A percentile compares a stretch with the other conserved stretches of the same genome.
phyloP scores from a whole-genome alignment of 2,888 invertebrate genomes.

The Drosophila mercatorum region DNA sequence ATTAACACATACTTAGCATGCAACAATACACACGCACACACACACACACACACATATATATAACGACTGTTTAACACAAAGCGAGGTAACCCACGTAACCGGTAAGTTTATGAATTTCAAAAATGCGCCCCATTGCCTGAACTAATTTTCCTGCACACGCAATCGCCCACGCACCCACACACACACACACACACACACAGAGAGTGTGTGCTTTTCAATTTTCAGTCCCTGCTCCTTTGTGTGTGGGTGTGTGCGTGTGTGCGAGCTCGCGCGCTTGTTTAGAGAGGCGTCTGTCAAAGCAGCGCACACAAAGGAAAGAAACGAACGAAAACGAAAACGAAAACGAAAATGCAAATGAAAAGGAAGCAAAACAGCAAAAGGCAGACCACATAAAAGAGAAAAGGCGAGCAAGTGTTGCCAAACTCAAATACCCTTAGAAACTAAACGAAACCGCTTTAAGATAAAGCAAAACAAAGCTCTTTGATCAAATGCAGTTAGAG shows the following conservation, averaged over 20 bases:
- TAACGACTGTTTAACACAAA: constrained; percentile 9
- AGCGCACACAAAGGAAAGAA: constrained; percentile 16
- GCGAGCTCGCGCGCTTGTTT: constrained; percentile 38
- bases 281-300: constrained; percentile 51
- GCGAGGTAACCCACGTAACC: constrained; percentile 42
- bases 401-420: not conserved
- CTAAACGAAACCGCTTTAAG: not conserved
- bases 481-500: not conserved
- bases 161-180: constrained; percentile 33
- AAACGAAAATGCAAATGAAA: constrained; percentile 3
- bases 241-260: constrained; percentile 13
- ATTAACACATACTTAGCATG: constrained; percentile 72
- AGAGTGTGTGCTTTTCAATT: constrained; percentile 44
- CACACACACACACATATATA: constrained; percentile 3
- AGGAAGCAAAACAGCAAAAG: constrained; percentile 7
- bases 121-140: constrained; percentile 67
- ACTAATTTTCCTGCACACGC: constrained; percentile 70
- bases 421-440: constrained; percentile 25
- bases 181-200: constrained; percentile 2
- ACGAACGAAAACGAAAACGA: not conserved
- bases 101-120: constrained; percentile 74
- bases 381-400: constrained; percentile 19
- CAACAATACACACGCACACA: constrained; percentile 11
- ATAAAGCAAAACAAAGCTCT: not conserved
- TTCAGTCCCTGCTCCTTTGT: constrained; percentile 29